phyloP scores from a whole-genome alignment of 1,140 invertebrate genomes.

The Eulimnadia texana region DNA sequence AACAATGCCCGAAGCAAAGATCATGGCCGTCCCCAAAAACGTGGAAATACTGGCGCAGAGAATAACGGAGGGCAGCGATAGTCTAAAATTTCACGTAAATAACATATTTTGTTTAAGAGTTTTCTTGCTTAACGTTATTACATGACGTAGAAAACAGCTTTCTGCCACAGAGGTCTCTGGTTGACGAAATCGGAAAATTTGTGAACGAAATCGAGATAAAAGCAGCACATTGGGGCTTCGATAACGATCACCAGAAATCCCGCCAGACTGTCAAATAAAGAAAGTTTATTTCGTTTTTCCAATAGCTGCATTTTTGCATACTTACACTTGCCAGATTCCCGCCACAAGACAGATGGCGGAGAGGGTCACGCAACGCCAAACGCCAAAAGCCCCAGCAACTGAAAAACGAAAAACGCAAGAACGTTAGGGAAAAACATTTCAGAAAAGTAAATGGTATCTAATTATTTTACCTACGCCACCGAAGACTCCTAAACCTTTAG shows the following conservation, averaged over 20 bases:
- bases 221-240: conserved; percentile 88
- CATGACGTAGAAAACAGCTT: conserved; percentile 70
- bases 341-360: conserved; percentile 55
- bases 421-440: not conserved
- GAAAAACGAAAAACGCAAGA: conserved; percentile 27
- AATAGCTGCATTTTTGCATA: conserved; percentile 12
- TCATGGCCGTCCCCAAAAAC: conserved; percentile 69
- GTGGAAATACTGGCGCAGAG: conserved; percentile 58
- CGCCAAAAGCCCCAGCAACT: conserved; percentile 79
- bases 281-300: conserved; percentile 12
- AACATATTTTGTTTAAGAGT: no score
- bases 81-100: conserved; percentile 36
- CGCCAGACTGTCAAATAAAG: conserved; percentile 39
- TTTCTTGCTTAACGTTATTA: no score
- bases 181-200: conserved; percentile 64
- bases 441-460: conserved; percentile 18
- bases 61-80: conserved; percentile 59
- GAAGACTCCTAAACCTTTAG: conserved; percentile 63
- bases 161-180: conserved; percentile 70
- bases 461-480: conserved; percentile 67
- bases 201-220: conserved; percentile 85
- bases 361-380: conserved; percentile 59
- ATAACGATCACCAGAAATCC: conserved; percentile 71
- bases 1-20: conserved; percentile 72
- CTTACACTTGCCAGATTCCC: conserved; percentile 74